Evolutionary conservation across 2,888 invertebrate genomes (phyloP).

Genomic region (Apodemia duryi): DNA sequence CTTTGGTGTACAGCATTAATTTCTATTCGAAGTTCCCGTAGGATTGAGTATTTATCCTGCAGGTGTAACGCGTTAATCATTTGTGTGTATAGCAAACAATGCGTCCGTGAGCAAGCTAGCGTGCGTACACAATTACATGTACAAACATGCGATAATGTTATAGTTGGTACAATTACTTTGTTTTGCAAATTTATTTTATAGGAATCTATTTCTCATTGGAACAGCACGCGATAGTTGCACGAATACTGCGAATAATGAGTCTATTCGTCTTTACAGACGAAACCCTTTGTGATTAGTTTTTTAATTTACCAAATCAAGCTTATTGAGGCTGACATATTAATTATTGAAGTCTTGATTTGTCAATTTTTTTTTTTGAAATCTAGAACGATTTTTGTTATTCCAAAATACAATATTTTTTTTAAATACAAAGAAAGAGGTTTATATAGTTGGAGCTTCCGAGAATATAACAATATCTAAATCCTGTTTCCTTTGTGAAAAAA

Average conservation of each 20-base stretch:
- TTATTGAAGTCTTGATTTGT: too few relatives aligned
- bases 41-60: background rate
- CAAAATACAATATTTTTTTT: too few relatives aligned
- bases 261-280: constrained; percentile 6
- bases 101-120: constrained; percentile 25
- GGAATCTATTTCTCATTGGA: constrained; percentile 11
- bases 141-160: constrained; percentile 31
- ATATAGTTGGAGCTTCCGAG: too few relatives aligned
- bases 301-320: background rate
- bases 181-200: constrained; percentile 24
- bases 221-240: constrained; percentile 5
- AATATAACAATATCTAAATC: too few relatives aligned
- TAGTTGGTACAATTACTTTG: constrained; percentile 27
- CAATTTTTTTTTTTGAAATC: too few relatives aligned
- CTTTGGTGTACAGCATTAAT: background rate
- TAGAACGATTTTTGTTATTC: too few relatives aligned
- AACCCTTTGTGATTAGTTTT: background rate
- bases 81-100: constrained; percentile 36
- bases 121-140: constrained; percentile 25
- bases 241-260: constrained; percentile 4
- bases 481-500: too few relatives aligned
- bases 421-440: too few relatives aligned
- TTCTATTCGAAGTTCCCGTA: background rate
- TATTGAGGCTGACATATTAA: too few relatives aligned
- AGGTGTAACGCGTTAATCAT: constrained; percentile 40